These are phyloP conservation scores for Glandiceps talaboti DNA, from an alignment of 53 echinoderm and acorn worm species.

Conservation along the genomic window DNA sequence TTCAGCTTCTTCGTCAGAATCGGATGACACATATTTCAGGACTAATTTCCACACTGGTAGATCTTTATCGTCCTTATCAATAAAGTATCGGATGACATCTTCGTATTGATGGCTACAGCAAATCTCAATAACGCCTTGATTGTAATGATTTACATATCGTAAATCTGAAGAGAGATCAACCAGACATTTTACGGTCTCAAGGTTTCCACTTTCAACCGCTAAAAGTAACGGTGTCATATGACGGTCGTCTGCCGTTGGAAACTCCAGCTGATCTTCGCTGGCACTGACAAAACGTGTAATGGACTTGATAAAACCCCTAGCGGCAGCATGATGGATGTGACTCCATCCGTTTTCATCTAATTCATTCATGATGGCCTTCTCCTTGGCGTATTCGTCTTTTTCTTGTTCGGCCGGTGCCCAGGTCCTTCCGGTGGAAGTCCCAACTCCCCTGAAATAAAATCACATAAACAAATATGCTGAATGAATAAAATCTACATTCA, in stretches of 20 bases:
- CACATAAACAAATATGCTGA: too few species aligned
- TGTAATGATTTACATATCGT: conserved; percentile 66
- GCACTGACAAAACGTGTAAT: conserved; percentile 88
- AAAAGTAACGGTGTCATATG: conserved; percentile 85
- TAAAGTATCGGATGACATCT: conserved; percentile 64
- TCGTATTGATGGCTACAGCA: conserved; percentile 42
- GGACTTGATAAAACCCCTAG: conserved; percentile 83
- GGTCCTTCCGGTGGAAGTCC: neutral
- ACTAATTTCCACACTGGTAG: conserved; percentile 70
- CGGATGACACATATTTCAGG: conserved; percentile 61
- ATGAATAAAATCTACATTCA: too few species aligned
- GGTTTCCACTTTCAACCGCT: conserved; percentile 80
- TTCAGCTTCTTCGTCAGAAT: conserved; percentile 73
- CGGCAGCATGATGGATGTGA: conserved; percentile 96
- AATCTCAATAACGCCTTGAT: conserved; percentile 63
- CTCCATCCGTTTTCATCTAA: conserved; percentile 95
- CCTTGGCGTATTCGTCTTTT: conserved; percentile 97
- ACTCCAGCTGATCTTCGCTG: conserved; percentile 93
- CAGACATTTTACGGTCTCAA: conserved; percentile 72
- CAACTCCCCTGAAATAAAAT: neutral
- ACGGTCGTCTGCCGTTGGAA: conserved; percentile 79
- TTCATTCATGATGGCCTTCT: conserved; percentile 94
- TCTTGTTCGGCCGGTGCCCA: conserved; percentile 29
- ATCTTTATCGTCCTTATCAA: conserved; percentile 56
- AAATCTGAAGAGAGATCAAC: conserved; percentile 75